A percentile compares a stretch with the other conserved stretches of the same genome.
Conservation (phyloP, 1,140 invertebrate genomes). For the Heliconius himera region DNA sequence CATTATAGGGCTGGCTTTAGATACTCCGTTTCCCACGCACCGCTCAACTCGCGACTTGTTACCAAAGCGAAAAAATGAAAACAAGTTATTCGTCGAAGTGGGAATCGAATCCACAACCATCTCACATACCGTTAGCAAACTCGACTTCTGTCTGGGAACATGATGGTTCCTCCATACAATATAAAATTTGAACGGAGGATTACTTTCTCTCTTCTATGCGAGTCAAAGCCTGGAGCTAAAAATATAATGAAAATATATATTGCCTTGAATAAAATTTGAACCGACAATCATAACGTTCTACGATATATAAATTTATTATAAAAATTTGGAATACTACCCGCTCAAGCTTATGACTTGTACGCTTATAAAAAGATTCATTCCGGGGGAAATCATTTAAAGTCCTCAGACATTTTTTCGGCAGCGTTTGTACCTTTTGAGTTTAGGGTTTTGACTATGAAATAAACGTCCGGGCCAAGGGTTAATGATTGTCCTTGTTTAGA, state of each 20-base stretch:
- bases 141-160: background rate
- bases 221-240: no score
- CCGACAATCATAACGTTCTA: no score
- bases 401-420: conserved; percentile 33
- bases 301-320: no score
- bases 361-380: conserved; percentile 35
- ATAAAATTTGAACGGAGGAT: no score
- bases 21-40: no score
- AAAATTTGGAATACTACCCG: background rate
- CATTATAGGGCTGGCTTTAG: no score
- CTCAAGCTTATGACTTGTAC: conserved; percentile 25
- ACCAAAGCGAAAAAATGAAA: background rate
- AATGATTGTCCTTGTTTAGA: conserved; percentile 38
- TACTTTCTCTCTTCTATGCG: no score
- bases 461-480: conserved; percentile 31
- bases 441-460: conserved; percentile 36
- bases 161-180: no score
- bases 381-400: conserved; percentile 39
- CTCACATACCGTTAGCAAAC: background rate
- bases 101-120: background rate
- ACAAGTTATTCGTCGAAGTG: background rate
- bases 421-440: conserved; percentile 36
- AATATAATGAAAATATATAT: no score
- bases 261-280: no score
- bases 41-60: background rate